Evolutionary conservation across 2,113 vertebrate genomes (phyloP).

Genomic region (Stegostoma tigrinum): DNA sequence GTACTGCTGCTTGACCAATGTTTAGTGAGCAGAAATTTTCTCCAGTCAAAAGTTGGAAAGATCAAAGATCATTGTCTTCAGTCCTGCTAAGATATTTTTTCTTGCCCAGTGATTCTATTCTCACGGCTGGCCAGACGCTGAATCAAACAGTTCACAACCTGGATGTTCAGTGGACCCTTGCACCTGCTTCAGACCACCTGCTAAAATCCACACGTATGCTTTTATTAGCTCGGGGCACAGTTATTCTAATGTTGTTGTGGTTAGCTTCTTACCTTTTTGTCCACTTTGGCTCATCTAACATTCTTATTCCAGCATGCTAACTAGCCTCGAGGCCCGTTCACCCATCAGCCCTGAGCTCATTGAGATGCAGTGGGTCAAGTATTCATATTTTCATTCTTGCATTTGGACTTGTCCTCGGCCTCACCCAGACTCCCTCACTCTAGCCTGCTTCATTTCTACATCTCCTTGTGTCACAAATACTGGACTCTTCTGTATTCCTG

Average conservation of each 20-base stretch:
- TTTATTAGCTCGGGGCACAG: background rate
- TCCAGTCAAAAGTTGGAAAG: no score
- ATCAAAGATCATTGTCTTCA: no score
- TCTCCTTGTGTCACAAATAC: background rate
- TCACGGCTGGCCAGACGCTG: no score
- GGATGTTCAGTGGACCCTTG: no score
- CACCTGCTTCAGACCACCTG: background rate
- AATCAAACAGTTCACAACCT: no score
- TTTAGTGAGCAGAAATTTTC: no score
- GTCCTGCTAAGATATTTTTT: no score
- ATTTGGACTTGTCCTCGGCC: background rate
- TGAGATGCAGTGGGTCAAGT: background rate
- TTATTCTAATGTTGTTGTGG: background rate
- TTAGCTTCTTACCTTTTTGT: background rate
- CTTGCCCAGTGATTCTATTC: no score
- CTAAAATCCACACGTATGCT: background rate
- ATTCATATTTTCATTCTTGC: background rate
- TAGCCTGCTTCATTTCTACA: background rate
- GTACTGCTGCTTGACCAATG: background rate
- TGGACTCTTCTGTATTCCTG: background rate
- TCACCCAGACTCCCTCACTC: background rate
- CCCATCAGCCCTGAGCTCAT: background rate
- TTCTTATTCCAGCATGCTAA: no score
- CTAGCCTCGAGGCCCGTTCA: background rate
- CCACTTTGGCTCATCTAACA: background rate